Evolutionary conservation across 2,888 invertebrate genomes (phyloP), one percentile per base, ranked within the genome.

Genomic region (Morinoia aosen): DNA sequence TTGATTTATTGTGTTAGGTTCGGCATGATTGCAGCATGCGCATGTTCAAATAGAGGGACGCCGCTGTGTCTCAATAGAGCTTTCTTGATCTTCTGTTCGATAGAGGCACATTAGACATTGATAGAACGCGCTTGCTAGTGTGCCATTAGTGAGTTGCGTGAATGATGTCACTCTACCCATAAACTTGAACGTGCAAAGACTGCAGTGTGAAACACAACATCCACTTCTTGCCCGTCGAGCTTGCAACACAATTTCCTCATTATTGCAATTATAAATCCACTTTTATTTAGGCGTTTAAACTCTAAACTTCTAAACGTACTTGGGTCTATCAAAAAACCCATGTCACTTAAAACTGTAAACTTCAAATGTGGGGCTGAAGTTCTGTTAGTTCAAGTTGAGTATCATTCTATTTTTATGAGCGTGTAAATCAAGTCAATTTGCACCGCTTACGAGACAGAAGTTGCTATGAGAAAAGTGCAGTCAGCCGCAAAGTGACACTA

Each of bases 11-110:
- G 61, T 61, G 61, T 16, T 61, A 2, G 61, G 19, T 2, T 14
- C 76, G 76, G 76, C 76, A 76, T 76, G 76, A 33, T 76, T 76
- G 76, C 76, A 76, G 76, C 76, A 76, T 76, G 76, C 16, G 76
- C 76, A 76, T 76, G 76, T 33, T 19, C 14, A 33, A 16, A 25
- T 76, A 33, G 76, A 76, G 76, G 25, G 76, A 76, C 76, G 19
- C 76, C 76, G 76, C 76, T 76, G 10, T 33, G 33, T 76, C 76
- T 33, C 33, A 76, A 76, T 76, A 16, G 33, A 76, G 76, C 76
- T 76, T 76, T 76, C 25, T 25, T 7, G 25, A 76, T 76, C 33
- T 76, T 76, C 76, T 33, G 76, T 76, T 76, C 76, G 25, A 76
- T 76, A 25, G 76, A 76, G 76, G 25, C 25, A 33, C 76, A 76